These are phyloP conservation scores for Plebejus anna DNA, from an alignment of 2,888 invertebrate genomes.

Conservation along the genomic window DNA sequence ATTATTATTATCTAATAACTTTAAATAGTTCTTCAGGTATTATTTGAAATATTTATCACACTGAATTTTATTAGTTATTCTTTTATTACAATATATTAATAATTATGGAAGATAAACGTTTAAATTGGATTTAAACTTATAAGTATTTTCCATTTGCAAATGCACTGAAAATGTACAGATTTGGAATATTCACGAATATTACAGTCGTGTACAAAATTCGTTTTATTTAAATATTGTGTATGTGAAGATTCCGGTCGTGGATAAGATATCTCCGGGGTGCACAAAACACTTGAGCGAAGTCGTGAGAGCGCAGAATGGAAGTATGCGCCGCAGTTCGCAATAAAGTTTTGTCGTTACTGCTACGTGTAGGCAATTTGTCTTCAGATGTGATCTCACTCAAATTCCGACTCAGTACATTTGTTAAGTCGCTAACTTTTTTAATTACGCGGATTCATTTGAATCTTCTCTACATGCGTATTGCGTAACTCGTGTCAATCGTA, in stretches of 20 bases:
- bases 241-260: conserved; percentile 18
- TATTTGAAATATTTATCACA: too few species aligned
- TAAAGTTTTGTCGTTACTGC: conserved; percentile 37
- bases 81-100: too few species aligned
- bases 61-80: too few species aligned
- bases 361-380: conserved; percentile 33
- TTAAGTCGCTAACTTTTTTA: conserved; percentile 16
- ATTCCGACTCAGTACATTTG: conserved; percentile 24
- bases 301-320: conserved; percentile 35
- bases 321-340: conserved; percentile 33
- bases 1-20: too few species aligned
- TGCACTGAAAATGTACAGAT: neutral
- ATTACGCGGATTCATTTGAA: conserved; percentile 14
- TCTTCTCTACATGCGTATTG: neutral
- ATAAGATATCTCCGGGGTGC: conserved; percentile 36
- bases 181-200: conserved; percentile 16
- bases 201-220: conserved; percentile 30
- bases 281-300: conserved; percentile 37
- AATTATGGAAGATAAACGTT: neutral
- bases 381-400: conserved; percentile 31
- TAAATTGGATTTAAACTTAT: neutral
- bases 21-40: too few species aligned
- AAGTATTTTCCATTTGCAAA: neutral
- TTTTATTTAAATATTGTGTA: conserved; percentile 15
- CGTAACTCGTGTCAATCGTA: neutral